Evolutionary conservation across 2,113 vertebrate genomes (phyloP).

Genomic region (Lanius ludovicianus): DNA sequence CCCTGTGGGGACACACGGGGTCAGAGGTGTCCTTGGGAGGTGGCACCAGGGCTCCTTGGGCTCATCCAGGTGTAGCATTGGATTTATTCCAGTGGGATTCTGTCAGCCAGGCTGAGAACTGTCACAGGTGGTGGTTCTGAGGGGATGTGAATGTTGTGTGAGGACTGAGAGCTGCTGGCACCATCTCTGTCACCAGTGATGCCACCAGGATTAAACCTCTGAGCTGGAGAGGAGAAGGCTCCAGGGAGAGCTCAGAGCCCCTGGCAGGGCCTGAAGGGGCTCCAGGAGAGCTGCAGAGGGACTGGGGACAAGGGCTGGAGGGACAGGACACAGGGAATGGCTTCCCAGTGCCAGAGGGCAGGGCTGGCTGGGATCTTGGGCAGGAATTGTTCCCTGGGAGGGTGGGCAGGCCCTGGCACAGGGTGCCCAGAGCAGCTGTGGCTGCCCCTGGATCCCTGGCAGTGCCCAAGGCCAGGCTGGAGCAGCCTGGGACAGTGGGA

Average conservation of each 20-base stretch:
- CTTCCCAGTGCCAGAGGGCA: neutral
- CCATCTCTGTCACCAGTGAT: fast-evolving
- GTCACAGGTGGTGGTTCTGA: fast-evolving
- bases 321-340: neutral
- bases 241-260: neutral
- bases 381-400: neutral
- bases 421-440: neutral
- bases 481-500: neutral
- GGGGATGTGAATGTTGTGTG: fast-evolving
- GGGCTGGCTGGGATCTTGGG: neutral
- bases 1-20: fast-evolving
- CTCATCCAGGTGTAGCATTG: fast-evolving
- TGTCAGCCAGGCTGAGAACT: neutral
- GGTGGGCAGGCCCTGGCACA: fast-evolving
- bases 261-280: neutral
- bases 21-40: neutral
- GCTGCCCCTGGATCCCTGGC: neutral
- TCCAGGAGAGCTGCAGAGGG: neutral
- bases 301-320: neutral
- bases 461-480: neutral
- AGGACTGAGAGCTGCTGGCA: neutral
- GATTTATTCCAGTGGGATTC: neutral
- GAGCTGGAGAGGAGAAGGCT: neutral
- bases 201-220: neutral
- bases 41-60: neutral